These are phyloP conservation scores for Apis florea DNA, from an alignment of 1,140 invertebrate species.

Conservation along the genomic window DNA sequence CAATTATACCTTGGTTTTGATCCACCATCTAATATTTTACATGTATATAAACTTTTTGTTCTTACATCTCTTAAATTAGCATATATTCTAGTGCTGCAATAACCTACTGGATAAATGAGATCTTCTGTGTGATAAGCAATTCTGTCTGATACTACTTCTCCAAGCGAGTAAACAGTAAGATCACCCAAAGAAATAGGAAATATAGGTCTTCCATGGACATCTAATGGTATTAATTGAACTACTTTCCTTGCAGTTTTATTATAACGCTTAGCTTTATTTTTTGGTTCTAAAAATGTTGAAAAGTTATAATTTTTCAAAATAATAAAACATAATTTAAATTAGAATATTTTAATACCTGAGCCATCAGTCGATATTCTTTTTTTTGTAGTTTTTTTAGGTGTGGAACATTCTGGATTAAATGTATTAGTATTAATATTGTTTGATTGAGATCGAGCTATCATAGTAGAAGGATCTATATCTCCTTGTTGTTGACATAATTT, in stretches of 20 bases:
- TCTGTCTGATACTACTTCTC: constrained; percentile 87
- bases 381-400: constrained; percentile 72
- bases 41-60: constrained; percentile 90
- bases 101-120: constrained; percentile 90
- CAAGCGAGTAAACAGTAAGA: constrained; percentile 88
- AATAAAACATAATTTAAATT: no score
- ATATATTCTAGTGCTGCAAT: constrained; percentile 89
- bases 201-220: constrained; percentile 85
- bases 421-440: constrained; percentile 66
- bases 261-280: constrained; percentile 71
- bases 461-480: constrained; percentile 78
- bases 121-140: constrained; percentile 87
- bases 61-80: constrained; percentile 86
- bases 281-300: constrained; percentile 63
- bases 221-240: constrained; percentile 85
- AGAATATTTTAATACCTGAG: constrained; percentile 51
- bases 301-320: neutral
- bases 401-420: constrained; percentile 63
- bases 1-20: constrained; percentile 83
- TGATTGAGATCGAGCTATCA: constrained; percentile 67
- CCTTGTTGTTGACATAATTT: constrained; percentile 85
- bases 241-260: constrained; percentile 73
- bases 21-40: constrained; percentile 89
- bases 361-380: constrained; percentile 68
- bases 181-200: constrained; percentile 88